phyloP scores from a whole-genome alignment of 2,797 vertebrate species.

The Gephyroberyx darwinii region DNA sequence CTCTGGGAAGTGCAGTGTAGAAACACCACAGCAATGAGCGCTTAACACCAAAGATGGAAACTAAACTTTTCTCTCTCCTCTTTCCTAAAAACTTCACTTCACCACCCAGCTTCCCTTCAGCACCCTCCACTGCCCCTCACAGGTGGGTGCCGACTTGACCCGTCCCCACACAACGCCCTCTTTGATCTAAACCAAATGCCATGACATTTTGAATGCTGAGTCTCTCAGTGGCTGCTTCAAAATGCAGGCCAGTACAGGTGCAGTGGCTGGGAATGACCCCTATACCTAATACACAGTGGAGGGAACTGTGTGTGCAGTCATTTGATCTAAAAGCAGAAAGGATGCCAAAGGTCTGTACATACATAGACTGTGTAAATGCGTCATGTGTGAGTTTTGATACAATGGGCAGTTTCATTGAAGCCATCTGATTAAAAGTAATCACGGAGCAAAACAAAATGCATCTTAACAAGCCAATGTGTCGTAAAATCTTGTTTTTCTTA shows the following conservation, averaged over 20 bases:
- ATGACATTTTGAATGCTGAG: constrained; percentile 49
- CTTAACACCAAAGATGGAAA: no score
- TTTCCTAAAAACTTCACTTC: no score
- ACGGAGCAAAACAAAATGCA: no score
- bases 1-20: no score
- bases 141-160: background rate
- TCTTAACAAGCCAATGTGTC: no score
- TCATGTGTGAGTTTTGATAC: no score
- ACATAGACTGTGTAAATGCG: background rate
- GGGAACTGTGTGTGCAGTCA: constrained; percentile 1
- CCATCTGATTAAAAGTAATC: no score
- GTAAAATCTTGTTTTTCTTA: no score
- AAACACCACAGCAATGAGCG: no score
- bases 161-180: constrained; percentile 15
- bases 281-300: background rate
- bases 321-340: constrained; percentile 21
- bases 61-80: no score
- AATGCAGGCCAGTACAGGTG: constrained; percentile 22
- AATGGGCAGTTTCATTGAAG: no score
- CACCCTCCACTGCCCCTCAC: background rate
- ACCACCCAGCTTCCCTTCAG: background rate
- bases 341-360: background rate
- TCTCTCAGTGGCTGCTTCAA: constrained; percentile 28
- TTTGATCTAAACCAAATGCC: constrained; percentile 57
- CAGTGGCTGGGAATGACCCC: constrained; percentile 5